phyloP scores from a whole-genome alignment of 92 coral and sea anemone species.

The Palythoa grandiflora region DNA sequence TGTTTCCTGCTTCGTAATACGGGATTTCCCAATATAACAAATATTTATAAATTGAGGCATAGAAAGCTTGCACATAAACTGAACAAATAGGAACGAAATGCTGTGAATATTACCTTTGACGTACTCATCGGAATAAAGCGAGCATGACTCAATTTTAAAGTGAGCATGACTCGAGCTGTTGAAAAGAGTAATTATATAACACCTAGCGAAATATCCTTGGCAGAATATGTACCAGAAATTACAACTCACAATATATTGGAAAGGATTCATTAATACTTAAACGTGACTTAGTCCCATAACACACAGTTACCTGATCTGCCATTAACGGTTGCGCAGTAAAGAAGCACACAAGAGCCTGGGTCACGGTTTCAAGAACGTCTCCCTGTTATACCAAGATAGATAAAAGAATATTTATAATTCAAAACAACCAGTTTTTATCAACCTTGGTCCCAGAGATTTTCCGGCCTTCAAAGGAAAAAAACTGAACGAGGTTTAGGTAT shows the following conservation, averaged over 20 bases:
- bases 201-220: not conserved
- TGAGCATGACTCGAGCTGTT: not conserved
- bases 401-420: not conserved
- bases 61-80: no score
- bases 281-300: not conserved
- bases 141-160: not conserved
- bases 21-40: no score
- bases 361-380: conserved; percentile 83
- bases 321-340: conserved; percentile 88
- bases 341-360: conserved; percentile 90
- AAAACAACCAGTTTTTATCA: not conserved
- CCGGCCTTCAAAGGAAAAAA: no score
- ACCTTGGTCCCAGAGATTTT: no score
- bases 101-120: no score
- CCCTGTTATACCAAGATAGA: conserved; percentile 59
- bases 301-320: conserved; percentile 85
- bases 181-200: not conserved
- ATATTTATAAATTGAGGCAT: no score
- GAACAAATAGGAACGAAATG: no score
- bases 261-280: not conserved
- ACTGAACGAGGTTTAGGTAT: no score
- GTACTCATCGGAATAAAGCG: no score
- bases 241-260: not conserved
- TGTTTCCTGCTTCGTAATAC: no score
- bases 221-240: not conserved